These are phyloP conservation scores for Coracopsis vasa DNA, from an alignment of 2,113 vertebrate species.

Conservation along the genomic window DNA sequence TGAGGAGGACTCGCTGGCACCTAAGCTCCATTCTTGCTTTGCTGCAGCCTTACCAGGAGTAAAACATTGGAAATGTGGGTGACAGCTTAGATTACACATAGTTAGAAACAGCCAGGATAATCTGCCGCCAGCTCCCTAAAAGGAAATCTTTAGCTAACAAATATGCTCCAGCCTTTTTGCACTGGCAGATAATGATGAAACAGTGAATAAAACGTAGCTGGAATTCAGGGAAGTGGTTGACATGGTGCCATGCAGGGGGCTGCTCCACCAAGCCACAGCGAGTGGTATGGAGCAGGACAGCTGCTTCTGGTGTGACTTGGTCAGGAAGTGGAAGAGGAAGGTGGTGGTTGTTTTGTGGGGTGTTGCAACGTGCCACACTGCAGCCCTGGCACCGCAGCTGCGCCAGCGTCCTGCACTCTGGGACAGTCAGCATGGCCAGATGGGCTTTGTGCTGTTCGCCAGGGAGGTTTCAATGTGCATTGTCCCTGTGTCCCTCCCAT, in stretches of 20 bases:
- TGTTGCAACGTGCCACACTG: background rate
- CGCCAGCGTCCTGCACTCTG: rapidly evolving
- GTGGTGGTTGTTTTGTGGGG: background rate
- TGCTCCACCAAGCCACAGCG: background rate
- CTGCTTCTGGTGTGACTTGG: background rate
- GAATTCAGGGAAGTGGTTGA: background rate
- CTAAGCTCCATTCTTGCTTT: background rate
- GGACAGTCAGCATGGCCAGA: background rate
- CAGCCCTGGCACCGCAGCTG: rapidly evolving
- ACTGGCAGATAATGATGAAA: constrained; percentile 20
- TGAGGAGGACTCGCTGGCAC: background rate
- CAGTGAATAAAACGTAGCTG: background rate
- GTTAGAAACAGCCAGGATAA: constrained; percentile 8
- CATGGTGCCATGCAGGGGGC: background rate
- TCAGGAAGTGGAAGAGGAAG: background rate
- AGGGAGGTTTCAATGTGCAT: rapidly evolving
- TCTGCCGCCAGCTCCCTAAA: background rate
- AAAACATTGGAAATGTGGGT: constrained; percentile 27
- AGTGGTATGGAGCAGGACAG: background rate
- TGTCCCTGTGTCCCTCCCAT: rapidly evolving
- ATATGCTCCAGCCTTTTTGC: background rate
- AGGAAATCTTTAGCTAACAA: constrained; percentile 45
- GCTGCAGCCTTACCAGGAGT: background rate
- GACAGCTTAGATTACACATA: constrained; percentile 36
- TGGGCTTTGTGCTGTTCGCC: background rate